Base-by-base conservation (phyloP, 2,113 vertebrate genomes). In the Globicephala melas region DNA sequence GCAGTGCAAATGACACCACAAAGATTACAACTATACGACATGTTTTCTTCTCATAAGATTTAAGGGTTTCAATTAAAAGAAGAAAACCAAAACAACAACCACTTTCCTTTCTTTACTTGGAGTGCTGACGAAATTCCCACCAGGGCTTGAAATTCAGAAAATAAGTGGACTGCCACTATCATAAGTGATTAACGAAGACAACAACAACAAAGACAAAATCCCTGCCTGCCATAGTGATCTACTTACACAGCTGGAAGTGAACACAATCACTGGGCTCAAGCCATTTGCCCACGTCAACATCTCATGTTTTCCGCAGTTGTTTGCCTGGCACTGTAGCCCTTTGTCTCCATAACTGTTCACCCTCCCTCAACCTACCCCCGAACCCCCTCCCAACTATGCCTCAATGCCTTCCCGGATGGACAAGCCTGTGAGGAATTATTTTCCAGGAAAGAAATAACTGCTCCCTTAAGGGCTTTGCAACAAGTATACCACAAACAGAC, bases 11-110 rank as follows among this genome's bases (percentile, higher is more conserved):
- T 53, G 79, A 83, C 79, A 84, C 33, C 53, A 83, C 53, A 47
- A 82, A 85, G 47, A 92, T 90, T 83, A 80, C n/a, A 86, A 20
- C 41, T 53, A 0, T 28, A 17, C 65, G 83, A 79, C 63, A 80
- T 36, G 50, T 87, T 92, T 94, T 92, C 90, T 77, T 94, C 55
- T 90, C 67, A 41, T 38, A 86, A 83, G 80, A 96, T 96, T 89
- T 95, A 92, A 94, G 93, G 53, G 74, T 85, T 88, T 94, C 90
- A 79, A 86, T 93, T 91, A 44, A 67, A 89, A 95, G n/a, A 10
- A 96, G 33, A 62, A 15, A 55, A 12, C 7, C 31, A 74, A 80
- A 55, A 11, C 58, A 86, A 70, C 5, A 21, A 4, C 3, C 26
- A 88, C 58, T 53, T 83, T 92, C 41, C 33, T 77, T 79, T 89